phyloP scores from a whole-genome alignment of 2,797 vertebrate species.

The Orestias chungarensis region DNA sequence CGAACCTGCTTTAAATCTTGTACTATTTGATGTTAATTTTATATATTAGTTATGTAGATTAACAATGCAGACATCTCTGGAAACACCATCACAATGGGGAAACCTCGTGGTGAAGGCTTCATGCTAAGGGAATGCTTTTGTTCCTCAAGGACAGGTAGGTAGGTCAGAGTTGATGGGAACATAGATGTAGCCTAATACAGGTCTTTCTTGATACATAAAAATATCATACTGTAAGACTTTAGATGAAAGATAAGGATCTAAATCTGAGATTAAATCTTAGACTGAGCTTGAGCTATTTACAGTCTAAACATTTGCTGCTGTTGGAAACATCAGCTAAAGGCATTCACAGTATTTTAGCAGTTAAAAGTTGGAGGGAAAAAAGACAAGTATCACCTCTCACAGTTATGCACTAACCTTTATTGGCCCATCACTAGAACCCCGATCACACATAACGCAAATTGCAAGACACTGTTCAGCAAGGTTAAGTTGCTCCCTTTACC shows the following conservation, averaged over 20 bases:
- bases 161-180: background rate
- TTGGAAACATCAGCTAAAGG: too few relatives aligned
- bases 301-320: background rate
- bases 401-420: background rate
- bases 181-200: background rate
- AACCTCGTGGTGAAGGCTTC: background rate
- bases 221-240: background rate
- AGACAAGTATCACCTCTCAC: background rate
- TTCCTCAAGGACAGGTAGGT: background rate
- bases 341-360: background rate
- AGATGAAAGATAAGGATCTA: background rate
- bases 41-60: background rate
- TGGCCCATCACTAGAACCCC: background rate
- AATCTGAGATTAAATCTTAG: too few relatives aligned
- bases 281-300: background rate
- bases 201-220: background rate
- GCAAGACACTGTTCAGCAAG: background rate
- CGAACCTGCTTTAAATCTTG: background rate
- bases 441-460: background rate
- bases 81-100: background rate
- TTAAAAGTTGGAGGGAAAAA: background rate
- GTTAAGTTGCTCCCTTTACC: background rate
- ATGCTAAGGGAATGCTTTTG: background rate
- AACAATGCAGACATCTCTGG: background rate
- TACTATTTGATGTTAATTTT: background rate